A percentile compares a stretch with the other conserved stretches of the same genome.
These are phyloP conservation scores for Liodrosophila aerea DNA, from an alignment of 2,888 invertebrate genomes.

Conservation along the genomic window DNA sequence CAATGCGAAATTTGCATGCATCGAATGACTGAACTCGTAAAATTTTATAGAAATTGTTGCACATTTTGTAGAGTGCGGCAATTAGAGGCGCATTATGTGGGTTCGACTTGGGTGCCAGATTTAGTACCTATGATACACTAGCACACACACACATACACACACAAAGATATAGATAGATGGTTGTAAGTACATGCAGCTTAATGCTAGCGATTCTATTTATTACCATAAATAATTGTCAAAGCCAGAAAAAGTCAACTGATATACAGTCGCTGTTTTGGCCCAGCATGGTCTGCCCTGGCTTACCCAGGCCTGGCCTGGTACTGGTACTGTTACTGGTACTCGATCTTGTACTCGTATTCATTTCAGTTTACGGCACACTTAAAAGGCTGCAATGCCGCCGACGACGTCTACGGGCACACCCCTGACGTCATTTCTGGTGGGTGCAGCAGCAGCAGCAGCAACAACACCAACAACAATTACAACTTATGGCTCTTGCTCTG, in stretches of 20 bases:
- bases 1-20: slow-evolving; percentile 43
- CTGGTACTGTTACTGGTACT: slow-evolving; percentile 3
- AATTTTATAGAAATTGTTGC: slow-evolving; percentile 57
- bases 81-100: slow-evolving; percentile 64
- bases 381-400: slow-evolving; percentile 62
- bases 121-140: slow-evolving; percentile 34
- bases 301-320: slow-evolving; percentile 18
- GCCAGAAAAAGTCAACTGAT: slow-evolving; percentile 68
- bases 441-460: slow-evolving; percentile 58
- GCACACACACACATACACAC: background rate
- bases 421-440: slow-evolving; percentile 70
- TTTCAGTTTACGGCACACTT: slow-evolving; percentile 74
- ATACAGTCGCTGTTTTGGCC: slow-evolving; percentile 60
- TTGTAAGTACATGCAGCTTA: slow-evolving; percentile 30
- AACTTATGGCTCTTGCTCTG: slow-evolving; percentile 55
- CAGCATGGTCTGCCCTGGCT: slow-evolving; percentile 46
- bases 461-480: slow-evolving; percentile 17
- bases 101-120: slow-evolving; percentile 37
- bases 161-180: background rate
- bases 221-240: slow-evolving; percentile 78
- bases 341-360: slow-evolving; percentile 56
- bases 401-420: slow-evolving; percentile 59
- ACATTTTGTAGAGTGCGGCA: slow-evolving; percentile 48
- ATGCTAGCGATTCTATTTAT: slow-evolving; percentile 70
- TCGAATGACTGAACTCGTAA: slow-evolving; percentile 36